These are phyloP conservation scores for Erebia palarica DNA, from an alignment of 2,888 invertebrate genomes.

Conservation along the genomic window DNA sequence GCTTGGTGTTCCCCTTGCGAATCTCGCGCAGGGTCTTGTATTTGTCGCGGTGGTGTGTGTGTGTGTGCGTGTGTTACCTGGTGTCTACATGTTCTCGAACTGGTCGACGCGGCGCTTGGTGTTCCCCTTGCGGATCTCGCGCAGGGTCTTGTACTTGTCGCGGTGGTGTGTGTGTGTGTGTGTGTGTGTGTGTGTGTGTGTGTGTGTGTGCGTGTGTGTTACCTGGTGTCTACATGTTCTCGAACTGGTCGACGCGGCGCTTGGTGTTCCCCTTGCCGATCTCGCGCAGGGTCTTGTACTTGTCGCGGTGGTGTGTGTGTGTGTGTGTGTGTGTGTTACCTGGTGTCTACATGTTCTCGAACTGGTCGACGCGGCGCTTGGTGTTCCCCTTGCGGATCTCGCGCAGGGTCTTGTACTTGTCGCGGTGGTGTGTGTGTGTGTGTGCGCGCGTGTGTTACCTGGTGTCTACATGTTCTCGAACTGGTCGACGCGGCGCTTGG, in stretches of 20 bases:
- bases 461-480: slow-evolving; percentile 97
- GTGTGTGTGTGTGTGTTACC: background rate
- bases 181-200: background rate
- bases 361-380: slow-evolving; percentile 99
- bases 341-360: slow-evolving; percentile 95
- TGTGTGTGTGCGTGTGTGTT: too few relatives aligned
- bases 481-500: slow-evolving; percentile 99
- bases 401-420: slow-evolving; percentile 99
- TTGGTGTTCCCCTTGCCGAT: slow-evolving; percentile 99
- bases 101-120: slow-evolving; percentile 99
- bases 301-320: background rate
- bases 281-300: slow-evolving; percentile 94
- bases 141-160: slow-evolving; percentile 99
- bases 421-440: too few relatives aligned
- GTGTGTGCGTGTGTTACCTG: background rate
- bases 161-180: too few relatives aligned
- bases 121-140: slow-evolving; percentile 99
- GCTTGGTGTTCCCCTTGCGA: slow-evolving; percentile 99
- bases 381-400: slow-evolving; percentile 99
- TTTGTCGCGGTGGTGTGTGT: slow-evolving; percentile 99
- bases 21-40: slow-evolving; percentile 99
- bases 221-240: slow-evolving; percentile 91
- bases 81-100: slow-evolving; percentile 97
- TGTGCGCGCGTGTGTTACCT: background rate
- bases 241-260: slow-evolving; percentile 99